phyloP scores from a whole-genome alignment of 35 echinoderm and acorn worm genomes.

The Hemicentrotus pulcherrimus region DNA sequence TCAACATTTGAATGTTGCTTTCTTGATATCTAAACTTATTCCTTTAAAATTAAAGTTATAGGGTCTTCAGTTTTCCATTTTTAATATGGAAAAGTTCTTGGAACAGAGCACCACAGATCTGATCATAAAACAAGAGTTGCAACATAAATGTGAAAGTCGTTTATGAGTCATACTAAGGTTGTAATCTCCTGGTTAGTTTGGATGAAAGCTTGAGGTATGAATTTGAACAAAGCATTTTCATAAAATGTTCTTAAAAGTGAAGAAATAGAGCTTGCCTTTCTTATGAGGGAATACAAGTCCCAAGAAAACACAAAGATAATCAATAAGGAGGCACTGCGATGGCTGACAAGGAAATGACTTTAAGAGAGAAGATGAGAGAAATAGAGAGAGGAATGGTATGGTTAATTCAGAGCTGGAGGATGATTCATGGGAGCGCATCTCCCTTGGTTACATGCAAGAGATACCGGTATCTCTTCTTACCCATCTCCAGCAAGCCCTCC shows the following conservation, averaged over 20 bases:
- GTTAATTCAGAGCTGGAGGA: background rate
- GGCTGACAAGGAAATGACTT: background rate
- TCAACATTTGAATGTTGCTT: no score
- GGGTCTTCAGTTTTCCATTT: no score
- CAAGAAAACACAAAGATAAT: background rate
- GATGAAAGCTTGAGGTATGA: background rate
- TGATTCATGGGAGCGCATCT: slow-evolving; percentile 1
- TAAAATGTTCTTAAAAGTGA: background rate
- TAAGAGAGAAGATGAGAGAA: background rate
- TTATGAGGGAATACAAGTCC: background rate
- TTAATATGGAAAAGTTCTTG: no score
- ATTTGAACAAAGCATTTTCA: background rate
- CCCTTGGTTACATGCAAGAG: background rate
- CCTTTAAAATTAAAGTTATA: no score
- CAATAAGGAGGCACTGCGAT: background rate
- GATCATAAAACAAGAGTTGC: no score
- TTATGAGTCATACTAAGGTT: no score
- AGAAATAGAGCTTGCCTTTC: background rate
- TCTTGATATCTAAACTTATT: no score
- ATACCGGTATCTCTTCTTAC: slow-evolving; percentile 3
- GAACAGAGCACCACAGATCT: no score
- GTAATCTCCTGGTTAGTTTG: no score
- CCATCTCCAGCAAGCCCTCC: background rate
- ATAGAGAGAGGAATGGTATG: background rate
- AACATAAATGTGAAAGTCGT: no score